phyloP scores from a whole-genome alignment of 2,888 invertebrate species.

The Andrena chrysosceles region DNA sequence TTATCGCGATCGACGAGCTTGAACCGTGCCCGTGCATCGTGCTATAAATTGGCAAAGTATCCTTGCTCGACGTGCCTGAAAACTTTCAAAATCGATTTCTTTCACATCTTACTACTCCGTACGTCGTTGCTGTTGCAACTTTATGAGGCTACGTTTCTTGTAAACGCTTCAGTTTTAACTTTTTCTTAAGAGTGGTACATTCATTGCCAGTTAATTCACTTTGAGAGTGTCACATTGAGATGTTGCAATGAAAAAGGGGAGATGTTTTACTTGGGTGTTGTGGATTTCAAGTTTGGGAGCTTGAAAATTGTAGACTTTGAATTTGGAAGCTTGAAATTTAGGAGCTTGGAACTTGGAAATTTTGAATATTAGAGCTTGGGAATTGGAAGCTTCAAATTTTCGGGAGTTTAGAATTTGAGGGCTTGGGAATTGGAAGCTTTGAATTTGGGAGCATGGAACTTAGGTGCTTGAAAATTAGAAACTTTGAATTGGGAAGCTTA shows the following conservation, averaged over 20 bases:
- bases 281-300: not conserved
- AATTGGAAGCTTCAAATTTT: not conserved
- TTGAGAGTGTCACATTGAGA: too few species aligned
- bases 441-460: not conserved
- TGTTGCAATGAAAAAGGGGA: too few species aligned
- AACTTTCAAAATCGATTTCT: constrained; percentile 18
- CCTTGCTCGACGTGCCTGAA: not conserved
- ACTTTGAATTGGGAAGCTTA: not conserved
- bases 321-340: not conserved
- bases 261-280: too few species aligned
- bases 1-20: constrained; percentile 59
- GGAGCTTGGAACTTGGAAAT: not conserved
- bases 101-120: not conserved
- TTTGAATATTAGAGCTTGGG: not conserved
- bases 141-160: not conserved
- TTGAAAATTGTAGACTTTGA: not conserved
- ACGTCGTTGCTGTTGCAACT: not conserved
- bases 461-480: not conserved
- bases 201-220: too few species aligned
- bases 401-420: not conserved
- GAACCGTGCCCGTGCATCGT: not conserved
- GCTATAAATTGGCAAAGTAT: constrained; percentile 36
- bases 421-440: not conserved
- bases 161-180: too few species aligned
- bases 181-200: too few species aligned